These are phyloP conservation scores for Pomatostomus ruficeps DNA, from an alignment of 2,113 vertebrate genomes.

Conservation along the genomic window DNA sequence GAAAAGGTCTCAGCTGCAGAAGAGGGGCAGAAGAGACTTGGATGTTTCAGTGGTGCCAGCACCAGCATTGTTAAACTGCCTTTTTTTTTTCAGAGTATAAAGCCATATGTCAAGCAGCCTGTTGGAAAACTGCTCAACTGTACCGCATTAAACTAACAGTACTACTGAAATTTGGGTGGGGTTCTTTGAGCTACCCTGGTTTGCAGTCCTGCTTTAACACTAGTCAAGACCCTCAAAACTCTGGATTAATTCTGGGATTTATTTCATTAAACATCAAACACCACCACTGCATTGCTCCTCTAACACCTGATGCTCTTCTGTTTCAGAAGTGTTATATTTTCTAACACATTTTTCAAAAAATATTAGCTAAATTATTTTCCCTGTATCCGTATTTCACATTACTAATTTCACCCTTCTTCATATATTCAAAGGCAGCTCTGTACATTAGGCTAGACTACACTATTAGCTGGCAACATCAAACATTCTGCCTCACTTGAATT, in stretches of 20 bases:
- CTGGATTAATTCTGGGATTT: neutral
- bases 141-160: rapidly evolving
- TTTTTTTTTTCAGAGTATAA: neutral
- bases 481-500: neutral
- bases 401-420: neutral
- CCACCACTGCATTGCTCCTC: rapidly evolving
- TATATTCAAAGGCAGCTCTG: neutral
- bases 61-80: neutral
- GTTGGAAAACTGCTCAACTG: neutral
- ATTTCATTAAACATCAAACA: neutral
- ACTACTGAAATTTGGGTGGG: neutral
- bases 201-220: neutral
- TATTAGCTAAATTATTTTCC: neutral
- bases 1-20: neutral
- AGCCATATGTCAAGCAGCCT: neutral
- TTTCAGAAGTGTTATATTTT: neutral
- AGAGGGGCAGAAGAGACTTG: neutral
- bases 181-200: neutral
- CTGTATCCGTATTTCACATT: neutral
- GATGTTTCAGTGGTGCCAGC: neutral
- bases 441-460: neutral
- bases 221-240: neutral
- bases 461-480: neutral
- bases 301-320: neutral
- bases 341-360: neutral